A percentile compares a stretch with the other conserved stretches of the same genome.
These are phyloP conservation scores for Nephrotoma flavescens DNA, from an alignment of 2,888 invertebrate species.

Conservation along the genomic window DNA sequence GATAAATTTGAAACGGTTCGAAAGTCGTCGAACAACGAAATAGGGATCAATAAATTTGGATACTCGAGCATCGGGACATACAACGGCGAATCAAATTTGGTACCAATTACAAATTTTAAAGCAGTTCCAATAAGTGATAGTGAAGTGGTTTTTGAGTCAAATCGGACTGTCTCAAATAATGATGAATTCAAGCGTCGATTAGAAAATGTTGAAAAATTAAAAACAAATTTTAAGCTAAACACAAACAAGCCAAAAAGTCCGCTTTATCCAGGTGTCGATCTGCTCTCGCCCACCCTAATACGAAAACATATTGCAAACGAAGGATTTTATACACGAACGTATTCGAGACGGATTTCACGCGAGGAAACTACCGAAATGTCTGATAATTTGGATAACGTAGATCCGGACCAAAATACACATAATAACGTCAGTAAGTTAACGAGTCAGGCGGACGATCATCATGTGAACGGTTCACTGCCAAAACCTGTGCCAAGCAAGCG, in stretches of 20 bases:
- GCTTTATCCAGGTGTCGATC: neutral
- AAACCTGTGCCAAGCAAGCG: neutral
- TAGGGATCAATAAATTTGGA: neutral
- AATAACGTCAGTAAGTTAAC: neutral
- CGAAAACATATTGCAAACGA: neutral
- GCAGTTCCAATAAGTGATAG: neutral
- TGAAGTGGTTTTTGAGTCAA: neutral
- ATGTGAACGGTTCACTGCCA: neutral
- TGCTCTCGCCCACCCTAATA: neutral
- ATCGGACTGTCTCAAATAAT: neutral
- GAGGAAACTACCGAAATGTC: neutral
- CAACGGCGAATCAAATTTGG: conserved; percentile 4
- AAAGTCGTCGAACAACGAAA: neutral
- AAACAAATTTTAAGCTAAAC: neutral
- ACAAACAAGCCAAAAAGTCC: neutral
- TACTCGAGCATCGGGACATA: conserved; percentile 6
- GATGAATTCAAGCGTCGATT: neutral
- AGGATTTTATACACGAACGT: neutral
- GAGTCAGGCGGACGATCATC: neutral
- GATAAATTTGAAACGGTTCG: neutral
- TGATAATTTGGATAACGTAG: neutral
- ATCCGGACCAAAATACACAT: neutral
- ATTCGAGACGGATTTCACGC: neutral
- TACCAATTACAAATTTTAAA: neutral
- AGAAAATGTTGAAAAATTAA: neutral